Evolutionary conservation across 2,888 invertebrate species (phyloP), one percentile per base, ranked within the genome.

Genomic region (Drosophila prostipennis): DNA sequence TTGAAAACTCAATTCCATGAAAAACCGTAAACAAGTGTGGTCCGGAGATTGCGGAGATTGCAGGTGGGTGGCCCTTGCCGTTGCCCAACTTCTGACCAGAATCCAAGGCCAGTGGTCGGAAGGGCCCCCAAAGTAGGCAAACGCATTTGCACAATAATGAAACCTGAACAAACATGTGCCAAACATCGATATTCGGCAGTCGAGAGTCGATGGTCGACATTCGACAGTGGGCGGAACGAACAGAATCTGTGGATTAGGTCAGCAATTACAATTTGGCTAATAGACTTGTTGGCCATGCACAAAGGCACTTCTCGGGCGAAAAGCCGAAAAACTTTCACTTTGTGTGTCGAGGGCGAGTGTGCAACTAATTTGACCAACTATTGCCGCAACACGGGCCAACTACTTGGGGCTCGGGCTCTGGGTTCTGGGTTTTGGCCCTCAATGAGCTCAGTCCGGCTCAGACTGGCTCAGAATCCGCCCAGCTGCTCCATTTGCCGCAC

Each of bases 201-300:
- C 10, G 16, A 11, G 1, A 14, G 4, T 40, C 10, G 16, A 11
- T 1, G 8, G 4, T 40, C 16, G 43, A 23, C 42, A 2, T 42
- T 19, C 16, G 40, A 4, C 8, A 6, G 42, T 2, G 42, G 23
- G 11, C 13, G 42, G 23, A 10, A 14, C 39, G 40, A 13, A 3
- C 6, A 13, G 43, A 32, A 32, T 46, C 29, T 16, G 8, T 16
- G 46, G 46, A 52, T 63, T 71, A 56, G 49, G 39, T 36, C 56
- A 39, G 64, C 64, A 72, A 71, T 57, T 72, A 53, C 63, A 55
- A 55, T 65, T 59, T 53, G 65, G 58, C 72, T 72, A 72, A 72
- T 72, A 55, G 72, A 72, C 72, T 58, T 54, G 48, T 42, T 32
- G 42, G 43, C 54, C 56, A 39, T 11, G 43, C 54, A 49, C 59